Evolutionary conservation across 2,113 vertebrate genomes (phyloP).

Genomic region (Cryptoleucopteryx plumbea): DNA sequence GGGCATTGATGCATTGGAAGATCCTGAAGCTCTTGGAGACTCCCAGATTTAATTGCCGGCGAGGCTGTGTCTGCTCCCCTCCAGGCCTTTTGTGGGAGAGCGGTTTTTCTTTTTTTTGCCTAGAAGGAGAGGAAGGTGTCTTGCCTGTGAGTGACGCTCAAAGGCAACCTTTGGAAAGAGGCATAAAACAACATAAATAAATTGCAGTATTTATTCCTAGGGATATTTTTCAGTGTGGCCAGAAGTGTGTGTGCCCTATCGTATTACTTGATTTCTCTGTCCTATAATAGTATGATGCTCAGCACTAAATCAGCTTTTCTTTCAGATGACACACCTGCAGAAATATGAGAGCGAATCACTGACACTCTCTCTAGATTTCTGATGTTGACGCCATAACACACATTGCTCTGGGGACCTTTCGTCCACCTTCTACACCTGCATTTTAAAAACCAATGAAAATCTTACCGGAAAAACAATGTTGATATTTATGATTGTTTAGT

Average conservation of each 20-base stretch:
- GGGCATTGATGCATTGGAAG: neutral
- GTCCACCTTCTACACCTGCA: neutral
- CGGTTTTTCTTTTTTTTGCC: neutral
- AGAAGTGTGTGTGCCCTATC: neutral
- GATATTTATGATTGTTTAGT: neutral
- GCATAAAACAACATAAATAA: neutral
- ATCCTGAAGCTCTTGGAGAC: neutral
- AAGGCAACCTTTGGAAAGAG: neutral
- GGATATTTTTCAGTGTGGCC: neutral
- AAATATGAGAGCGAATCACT: neutral
- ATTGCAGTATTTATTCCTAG: neutral
- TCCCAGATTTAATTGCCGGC: neutral
- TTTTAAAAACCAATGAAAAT: neutral
- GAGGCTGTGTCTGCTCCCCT: neutral
- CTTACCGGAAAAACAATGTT: neutral
- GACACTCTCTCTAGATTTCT: neutral
- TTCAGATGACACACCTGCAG: neutral
- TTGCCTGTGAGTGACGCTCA: neutral
- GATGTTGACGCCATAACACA: neutral
- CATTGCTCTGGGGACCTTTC: neutral
- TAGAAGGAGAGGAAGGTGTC: neutral
- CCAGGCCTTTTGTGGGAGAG: neutral
- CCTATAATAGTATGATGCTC: fast-evolving
- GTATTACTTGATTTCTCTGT: neutral
- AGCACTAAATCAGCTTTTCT: neutral